Percentiles rank a stretch among this genome's conserved stretches.
Evolutionary conservation across 2,797 vertebrate genomes (phyloP).

Genomic region (Periophthalmus magnuspinnatus): DNA sequence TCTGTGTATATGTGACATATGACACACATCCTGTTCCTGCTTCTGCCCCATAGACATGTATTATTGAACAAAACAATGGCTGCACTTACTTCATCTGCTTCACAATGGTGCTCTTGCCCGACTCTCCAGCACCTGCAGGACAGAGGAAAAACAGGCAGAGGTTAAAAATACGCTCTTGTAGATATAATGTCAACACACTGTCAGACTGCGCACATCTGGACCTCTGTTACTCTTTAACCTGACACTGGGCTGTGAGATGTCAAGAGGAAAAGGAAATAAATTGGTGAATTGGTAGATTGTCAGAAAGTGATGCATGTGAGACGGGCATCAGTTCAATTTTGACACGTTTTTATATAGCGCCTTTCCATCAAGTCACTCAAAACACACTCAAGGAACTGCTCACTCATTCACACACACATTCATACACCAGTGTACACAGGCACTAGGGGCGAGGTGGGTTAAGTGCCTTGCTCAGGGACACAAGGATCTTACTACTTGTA

Average conservation of each 20-base stretch:
- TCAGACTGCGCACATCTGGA: conserved; percentile 65
- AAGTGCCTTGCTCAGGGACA: too few species aligned
- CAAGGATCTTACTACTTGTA: too few species aligned
- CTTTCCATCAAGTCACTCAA: too few species aligned
- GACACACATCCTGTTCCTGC: neutral
- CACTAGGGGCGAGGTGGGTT: too few species aligned
- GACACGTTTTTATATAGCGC: too few species aligned
- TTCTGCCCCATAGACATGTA: conserved; percentile 16
- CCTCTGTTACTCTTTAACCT: conserved; percentile 18
- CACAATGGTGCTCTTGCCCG: conserved; percentile 86
- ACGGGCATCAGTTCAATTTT: too few species aligned
- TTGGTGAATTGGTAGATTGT: too few species aligned
- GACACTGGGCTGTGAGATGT: conserved; percentile 25
- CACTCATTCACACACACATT: too few species aligned
- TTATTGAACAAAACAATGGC: conserved; percentile 52
- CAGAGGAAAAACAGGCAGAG: conserved; percentile 71
- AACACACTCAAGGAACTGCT: too few species aligned
- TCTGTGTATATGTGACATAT: neutral
- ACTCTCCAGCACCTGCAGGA: conserved; percentile 84
- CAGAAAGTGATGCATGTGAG: too few species aligned
- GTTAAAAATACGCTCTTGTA: conserved; percentile 74
- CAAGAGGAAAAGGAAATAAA: neutral
- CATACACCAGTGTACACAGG: too few species aligned
- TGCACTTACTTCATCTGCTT: conserved; percentile 87
- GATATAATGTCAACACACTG: conserved; percentile 68